Base-by-base conservation (phyloP, 2,888 invertebrate genomes). In the Oxytorus armatus region DNA sequence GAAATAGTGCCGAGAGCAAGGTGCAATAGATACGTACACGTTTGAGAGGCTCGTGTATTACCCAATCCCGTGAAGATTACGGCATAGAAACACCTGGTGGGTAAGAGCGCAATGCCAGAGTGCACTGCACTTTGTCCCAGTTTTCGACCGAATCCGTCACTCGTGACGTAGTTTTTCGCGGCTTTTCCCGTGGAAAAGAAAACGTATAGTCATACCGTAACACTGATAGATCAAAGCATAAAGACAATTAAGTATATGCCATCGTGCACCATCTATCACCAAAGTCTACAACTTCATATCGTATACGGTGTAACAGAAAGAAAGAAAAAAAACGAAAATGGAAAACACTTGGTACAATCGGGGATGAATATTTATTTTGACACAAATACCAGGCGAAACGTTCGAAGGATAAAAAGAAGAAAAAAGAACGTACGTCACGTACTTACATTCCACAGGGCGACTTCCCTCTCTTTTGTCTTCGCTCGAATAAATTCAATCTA, bases 101-200 rank as follows among this genome's bases (percentile, higher is more conserved):
- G n/a, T n/a, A 81, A 83, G 89, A 91, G 88, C 90, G 91, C 90
- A 91, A 90, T 90, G 90, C 91, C 90, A 91, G 92, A 91, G 92
- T 91, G 89, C 91, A 92, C 88, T 92, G 91, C 91, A 92, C 91
- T 91, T 91, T 92, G 91, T 91, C 91, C 91, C 91, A 91, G 90
- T 91, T 91, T 91, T 90, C n/a, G 86, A 87, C 86, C 86, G 88
- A 91, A 90, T 91, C 91, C 90, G 90, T 91, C 90, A 91, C 88
- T 89, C 85, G 88, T 91, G 91, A 91, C 91, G 91, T 90, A 90
- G 89, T 88, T 89, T 69, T 90, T 91, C 89, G 89, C 89, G 87
- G 87, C 86, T 89, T 89, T 89, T 88, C 85, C 74, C 86, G 82
- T 78, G 65, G 78, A 82, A 81, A 82, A 69, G 78, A 82, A 81